These are phyloP conservation scores for Brachionus sp. DNA, from an alignment of 1,140 invertebrate species.

Conservation along the genomic window DNA sequence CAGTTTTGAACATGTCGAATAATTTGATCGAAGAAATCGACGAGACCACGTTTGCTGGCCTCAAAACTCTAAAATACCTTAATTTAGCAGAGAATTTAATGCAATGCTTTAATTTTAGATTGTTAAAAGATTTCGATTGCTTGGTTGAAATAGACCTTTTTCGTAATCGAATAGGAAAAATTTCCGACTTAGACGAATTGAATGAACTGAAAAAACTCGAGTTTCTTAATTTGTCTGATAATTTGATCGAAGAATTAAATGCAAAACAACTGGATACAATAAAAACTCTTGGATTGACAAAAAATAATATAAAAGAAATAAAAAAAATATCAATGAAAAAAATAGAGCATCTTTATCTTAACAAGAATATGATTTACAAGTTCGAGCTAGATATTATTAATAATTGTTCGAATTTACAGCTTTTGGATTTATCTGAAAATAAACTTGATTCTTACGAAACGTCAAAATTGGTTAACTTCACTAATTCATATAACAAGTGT, in stretches of 20 bases:
- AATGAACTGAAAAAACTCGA: neutral
- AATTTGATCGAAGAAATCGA: neutral
- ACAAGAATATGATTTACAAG: neutral
- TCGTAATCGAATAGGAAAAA: neutral
- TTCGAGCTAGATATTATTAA: neutral
- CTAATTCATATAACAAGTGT: neutral
- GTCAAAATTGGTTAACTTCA: neutral
- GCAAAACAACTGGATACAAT: neutral
- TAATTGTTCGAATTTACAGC: neutral
- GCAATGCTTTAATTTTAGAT: neutral
- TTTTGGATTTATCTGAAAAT: neutral
- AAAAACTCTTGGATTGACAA: neutral
- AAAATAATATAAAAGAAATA: neutral
- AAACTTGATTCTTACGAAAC: neutral
- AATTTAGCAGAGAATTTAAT: neutral
- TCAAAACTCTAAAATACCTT: neutral
- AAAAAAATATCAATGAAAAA: neutral
- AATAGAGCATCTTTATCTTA: neutral
- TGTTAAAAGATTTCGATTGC: neutral
- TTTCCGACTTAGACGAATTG: neutral
- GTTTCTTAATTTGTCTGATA: neutral
- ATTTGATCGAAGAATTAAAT: neutral
- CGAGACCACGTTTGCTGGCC: neutral
- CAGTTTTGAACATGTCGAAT: too few species aligned
- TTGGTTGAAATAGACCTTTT: neutral